Conservation (phyloP, 2,888 invertebrate species). For the Tetanocera ferruginea region DNA sequence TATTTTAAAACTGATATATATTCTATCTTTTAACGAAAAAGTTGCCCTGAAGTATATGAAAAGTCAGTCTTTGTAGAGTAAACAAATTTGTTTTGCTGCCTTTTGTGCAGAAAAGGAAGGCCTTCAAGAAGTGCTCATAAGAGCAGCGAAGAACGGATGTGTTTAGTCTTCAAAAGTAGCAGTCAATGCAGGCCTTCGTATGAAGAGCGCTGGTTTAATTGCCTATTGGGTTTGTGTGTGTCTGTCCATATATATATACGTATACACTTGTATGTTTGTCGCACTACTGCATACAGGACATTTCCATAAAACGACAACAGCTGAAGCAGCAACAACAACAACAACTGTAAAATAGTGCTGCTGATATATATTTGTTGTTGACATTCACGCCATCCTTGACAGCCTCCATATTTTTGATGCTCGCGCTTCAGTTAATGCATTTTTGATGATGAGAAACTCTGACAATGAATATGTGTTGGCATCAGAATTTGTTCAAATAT, state of each 20-base stretch:
- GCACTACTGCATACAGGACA: not conserved
- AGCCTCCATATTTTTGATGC: slow-evolving; percentile 5
- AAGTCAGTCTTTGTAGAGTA: too few species aligned
- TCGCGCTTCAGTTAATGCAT: slow-evolving; percentile 3
- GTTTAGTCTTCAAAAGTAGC: too few species aligned
- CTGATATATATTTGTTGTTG: not conserved
- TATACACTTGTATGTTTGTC: not conserved
- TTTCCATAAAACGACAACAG: not conserved
- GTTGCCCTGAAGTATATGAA: too few species aligned
- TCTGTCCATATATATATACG: not conserved
- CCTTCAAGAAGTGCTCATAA: too few species aligned
- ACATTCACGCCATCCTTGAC: not conserved
- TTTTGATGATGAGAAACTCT: slow-evolving; percentile 24
- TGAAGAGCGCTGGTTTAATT: too few species aligned
- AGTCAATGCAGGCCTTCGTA: too few species aligned
- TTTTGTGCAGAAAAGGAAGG: too few species aligned
- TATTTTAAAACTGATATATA: too few species aligned
- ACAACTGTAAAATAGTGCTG: not conserved
- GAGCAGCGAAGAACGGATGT: too few species aligned
- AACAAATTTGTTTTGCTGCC: too few species aligned
- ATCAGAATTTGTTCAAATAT: not conserved
- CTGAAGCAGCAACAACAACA: not conserved
- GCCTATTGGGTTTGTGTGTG: too few species aligned
- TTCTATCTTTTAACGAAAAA: too few species aligned
- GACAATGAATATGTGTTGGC: slow-evolving; percentile 21